Base-by-base conservation (phyloP, 2,113 vertebrate species). In the Tenebrosternarchus preto region DNA sequence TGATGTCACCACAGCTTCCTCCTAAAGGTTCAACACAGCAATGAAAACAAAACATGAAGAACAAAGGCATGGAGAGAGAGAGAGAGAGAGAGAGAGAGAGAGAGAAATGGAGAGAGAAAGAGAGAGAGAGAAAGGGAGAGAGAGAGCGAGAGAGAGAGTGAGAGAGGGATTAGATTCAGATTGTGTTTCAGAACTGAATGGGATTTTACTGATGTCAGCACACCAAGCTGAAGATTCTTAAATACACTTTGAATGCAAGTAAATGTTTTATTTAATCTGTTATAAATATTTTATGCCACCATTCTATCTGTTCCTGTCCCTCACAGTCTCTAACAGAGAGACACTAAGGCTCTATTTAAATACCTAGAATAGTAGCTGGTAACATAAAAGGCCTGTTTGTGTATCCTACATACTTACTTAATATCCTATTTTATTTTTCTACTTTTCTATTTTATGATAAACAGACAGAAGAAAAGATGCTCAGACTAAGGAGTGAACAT, bases 351-450 rank as follows among this genome's bases (percentile, higher is more conserved):
- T 64, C 27, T 2, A n/a, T 57, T n/a, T 39, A 9, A 27, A 57
- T n/a, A 36, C 22, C 61, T 46, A n/a, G 9, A 24, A 46, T 27
- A 1, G 27, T 20, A 11, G 46, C n/a, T n/a, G 68, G 64, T 36
- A 36, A 72, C 53, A 80, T 66, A 24, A 78, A 76, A 73, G 33
- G 50, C 61, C 46, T 81, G 31, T 53, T n/a, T n/a, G 16, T 36
- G 56, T n/a, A n/a, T 60, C 66, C 56, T 15, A 50, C n/a, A 46
- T 86, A 84, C 80, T 78, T 29, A 80, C 50, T 39, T 88, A 84
- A n/a, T n/a, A n/a, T n/a, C n/a, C n/a, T n/a, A n/a, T n/a, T n/a
- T n/a, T n/a, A n/a, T n/a, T n/a, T n/a, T n/a, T n/a, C n/a, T n/a
- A n/a, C n/a, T n/a, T 3, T 12, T 61, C 22, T 25, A 12, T 61